These are phyloP conservation scores for Sminthurides aquaticus DNA, from an alignment of 2,888 invertebrate species.

Conservation along the genomic window DNA sequence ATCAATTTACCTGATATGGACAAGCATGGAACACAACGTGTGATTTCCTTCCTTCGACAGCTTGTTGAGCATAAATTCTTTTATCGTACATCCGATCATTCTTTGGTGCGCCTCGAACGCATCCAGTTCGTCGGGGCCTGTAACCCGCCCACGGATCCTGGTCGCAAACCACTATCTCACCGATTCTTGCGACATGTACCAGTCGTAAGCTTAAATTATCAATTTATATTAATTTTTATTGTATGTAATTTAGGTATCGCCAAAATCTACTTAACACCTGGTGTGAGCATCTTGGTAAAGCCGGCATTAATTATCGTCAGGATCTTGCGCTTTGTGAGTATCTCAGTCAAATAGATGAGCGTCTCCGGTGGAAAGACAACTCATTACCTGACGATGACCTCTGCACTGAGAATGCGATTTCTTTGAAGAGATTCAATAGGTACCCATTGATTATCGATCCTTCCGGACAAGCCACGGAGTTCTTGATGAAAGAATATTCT, in stretches of 20 bases:
- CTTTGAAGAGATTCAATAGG: constrained; percentile 91
- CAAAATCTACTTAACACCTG: constrained; percentile 92
- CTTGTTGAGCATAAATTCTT: constrained; percentile 93
- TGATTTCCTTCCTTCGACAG: constrained; percentile 98
- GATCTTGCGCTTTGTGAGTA: constrained; percentile 98
- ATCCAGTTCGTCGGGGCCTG: constrained; percentile 99
- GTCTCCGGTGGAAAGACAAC: constrained; percentile 93
- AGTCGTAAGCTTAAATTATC: constrained; percentile 82
- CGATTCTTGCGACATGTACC: constrained; percentile 88
- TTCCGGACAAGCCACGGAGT: constrained; percentile 97
- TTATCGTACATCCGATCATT: constrained; percentile 83
- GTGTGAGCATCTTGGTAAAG: constrained; percentile 86
- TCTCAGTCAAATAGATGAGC: constrained; percentile 94
- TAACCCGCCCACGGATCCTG: constrained; percentile 99
- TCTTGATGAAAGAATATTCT: constrained; percentile 94
- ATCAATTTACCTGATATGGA: constrained; percentile 99
- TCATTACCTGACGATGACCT: constrained; percentile 94
- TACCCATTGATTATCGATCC: constrained; percentile 99
- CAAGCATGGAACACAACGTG: constrained; percentile 91
- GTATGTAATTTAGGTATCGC: constrained; percentile 61
- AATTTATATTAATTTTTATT: no score
- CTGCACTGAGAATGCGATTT: constrained; percentile 98
- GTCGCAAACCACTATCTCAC: constrained; percentile 89
- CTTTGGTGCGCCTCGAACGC: constrained; percentile 93
- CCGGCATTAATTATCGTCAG: constrained; percentile 79